A percentile compares a stretch with the other conserved stretches of the same genome.
Conservation (phyloP, 30 jellyfish, hydroid and myxozoan genomes). For the Aurelia sp. region DNA sequence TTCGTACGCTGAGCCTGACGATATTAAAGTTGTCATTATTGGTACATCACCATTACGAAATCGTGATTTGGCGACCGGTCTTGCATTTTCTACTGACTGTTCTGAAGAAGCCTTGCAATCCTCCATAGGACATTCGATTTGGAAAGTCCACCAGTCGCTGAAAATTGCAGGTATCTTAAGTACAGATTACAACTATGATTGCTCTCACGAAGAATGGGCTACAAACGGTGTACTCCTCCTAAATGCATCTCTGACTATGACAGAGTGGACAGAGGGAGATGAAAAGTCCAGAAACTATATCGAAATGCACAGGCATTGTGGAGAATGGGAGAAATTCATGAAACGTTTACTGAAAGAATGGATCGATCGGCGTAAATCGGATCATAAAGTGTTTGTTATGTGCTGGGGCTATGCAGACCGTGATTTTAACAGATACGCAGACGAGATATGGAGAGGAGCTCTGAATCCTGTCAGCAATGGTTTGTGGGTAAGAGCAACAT, state of each 20-base stretch:
- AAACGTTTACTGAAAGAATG: no score
- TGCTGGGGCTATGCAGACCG: no score
- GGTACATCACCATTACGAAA: constrained; percentile 12
- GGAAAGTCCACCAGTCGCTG: neutral
- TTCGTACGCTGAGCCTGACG: constrained; percentile 1
- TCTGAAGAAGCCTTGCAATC: neutral
- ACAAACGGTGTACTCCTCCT: neutral
- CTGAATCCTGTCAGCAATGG: no score
- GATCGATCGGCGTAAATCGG: no score
- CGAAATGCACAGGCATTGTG: no score
- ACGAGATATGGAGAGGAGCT: no score
- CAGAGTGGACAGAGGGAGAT: no score
- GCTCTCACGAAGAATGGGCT: constrained; percentile 21
- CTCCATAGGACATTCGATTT: neutral
- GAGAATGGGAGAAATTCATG: no score
- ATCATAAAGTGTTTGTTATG: no score
- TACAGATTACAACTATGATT: neutral
- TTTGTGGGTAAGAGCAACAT: no score
- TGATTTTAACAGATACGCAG: no score
- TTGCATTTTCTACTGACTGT: neutral
- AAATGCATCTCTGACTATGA: neutral
- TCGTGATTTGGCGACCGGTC: constrained; percentile 10
- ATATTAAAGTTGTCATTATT: constrained; percentile 3
- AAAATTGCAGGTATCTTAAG: neutral
- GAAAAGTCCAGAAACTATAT: no score